Percentiles rank a stretch among this genome's conserved stretches.
Conservation (phyloP, 2,797 vertebrate genomes). For the Pseudocheirus occidentalis region DNA sequence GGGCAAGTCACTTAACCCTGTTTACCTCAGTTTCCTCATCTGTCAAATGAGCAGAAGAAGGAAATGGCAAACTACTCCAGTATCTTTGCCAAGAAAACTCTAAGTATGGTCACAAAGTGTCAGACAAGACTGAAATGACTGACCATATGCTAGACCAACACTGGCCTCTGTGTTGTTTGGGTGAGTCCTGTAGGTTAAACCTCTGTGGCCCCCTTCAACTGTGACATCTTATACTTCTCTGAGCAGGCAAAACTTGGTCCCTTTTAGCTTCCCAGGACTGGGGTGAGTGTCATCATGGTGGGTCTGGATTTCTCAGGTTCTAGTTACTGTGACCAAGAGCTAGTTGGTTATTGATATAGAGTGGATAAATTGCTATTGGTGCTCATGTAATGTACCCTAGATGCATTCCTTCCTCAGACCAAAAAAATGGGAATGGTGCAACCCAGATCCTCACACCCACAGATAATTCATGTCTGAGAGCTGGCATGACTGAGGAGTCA, state of each 20-base stretch:
- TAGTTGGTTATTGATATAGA: not conserved
- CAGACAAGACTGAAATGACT: not conserved
- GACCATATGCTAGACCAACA: not conserved
- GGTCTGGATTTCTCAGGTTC: not conserved
- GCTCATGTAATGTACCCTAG: not conserved
- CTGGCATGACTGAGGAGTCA: slow-evolving; percentile 1
- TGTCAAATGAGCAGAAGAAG: not conserved
- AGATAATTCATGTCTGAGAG: not conserved
- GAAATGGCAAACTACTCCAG: not conserved
- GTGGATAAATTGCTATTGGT: not conserved
- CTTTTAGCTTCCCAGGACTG: not conserved
- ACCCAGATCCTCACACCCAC: not conserved
- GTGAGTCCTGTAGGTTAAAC: not conserved
- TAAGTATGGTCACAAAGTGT: not conserved
- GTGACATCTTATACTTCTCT: not conserved
- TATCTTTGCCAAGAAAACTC: not conserved
- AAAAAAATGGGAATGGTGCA: not conserved
- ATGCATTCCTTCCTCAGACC: not conserved
- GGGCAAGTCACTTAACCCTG: not conserved
- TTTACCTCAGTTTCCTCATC: slow-evolving; percentile 16
- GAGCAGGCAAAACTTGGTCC: not conserved
- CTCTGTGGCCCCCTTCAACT: not conserved
- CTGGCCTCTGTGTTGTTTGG: not conserved
- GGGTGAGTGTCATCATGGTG: not conserved
- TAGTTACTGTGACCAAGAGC: not conserved